Evolutionary conservation across 2,113 vertebrate genomes (phyloP).

Genomic region (Genyomyrus donnyi): DNA sequence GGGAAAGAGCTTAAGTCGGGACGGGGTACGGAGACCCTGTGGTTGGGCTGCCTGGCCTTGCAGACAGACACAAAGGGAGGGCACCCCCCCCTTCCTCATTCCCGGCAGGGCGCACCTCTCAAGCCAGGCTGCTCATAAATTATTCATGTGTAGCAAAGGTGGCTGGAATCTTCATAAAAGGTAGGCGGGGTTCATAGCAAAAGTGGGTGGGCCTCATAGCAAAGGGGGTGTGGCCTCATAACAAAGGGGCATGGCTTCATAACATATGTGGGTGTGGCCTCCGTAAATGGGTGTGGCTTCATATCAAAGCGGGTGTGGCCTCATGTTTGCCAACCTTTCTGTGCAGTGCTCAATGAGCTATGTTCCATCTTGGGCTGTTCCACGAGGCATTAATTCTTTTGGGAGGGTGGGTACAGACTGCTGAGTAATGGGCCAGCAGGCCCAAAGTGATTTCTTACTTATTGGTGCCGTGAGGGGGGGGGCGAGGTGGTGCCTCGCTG

Average conservation of each 20-base stretch:
- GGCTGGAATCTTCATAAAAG: not conserved
- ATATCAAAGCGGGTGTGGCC: not conserved
- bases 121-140: not conserved
- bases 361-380: not conserved
- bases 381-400: not conserved
- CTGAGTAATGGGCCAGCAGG: not conserved
- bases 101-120: not conserved
- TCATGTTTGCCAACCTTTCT: not conserved
- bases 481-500: not conserved
- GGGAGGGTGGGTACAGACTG: not conserved
- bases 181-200: not conserved
- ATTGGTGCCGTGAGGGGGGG: not conserved
- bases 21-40: not conserved
- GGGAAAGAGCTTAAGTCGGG: not conserved
- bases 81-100: not conserved
- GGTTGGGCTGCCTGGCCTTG: not conserved
- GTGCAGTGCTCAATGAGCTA: not conserved
- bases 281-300: not conserved
- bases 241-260: not conserved
- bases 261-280: not conserved
- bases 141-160: not conserved
- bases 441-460: not conserved
- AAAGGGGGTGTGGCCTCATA: not conserved
- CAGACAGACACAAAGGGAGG: not conserved
- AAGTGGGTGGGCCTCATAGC: not conserved